Conservation (phyloP, 2,797 vertebrate species). For the Chrosomus eos region DNA sequence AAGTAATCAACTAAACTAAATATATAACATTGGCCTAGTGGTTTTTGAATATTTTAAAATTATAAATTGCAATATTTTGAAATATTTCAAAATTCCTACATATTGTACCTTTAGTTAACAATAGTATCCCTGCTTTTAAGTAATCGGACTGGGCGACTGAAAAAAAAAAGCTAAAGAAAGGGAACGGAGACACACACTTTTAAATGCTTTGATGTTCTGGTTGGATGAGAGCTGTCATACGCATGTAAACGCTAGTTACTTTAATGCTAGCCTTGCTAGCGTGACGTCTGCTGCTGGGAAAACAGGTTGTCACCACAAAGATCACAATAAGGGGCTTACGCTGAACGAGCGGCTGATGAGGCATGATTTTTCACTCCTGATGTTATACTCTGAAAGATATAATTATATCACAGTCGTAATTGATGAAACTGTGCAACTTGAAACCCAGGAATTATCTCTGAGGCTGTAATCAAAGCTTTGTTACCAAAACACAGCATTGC, state of each 20-base stretch:
- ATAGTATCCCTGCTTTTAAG: background rate
- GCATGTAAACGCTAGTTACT: conserved; percentile 19
- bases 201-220: conserved; percentile 2
- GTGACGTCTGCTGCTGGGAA: background rate
- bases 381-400: conserved; percentile 8
- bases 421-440: background rate
- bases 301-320: conserved; percentile 21
- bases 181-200: background rate
- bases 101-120: too few species aligned
- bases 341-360: conserved; percentile 9
- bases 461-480: conserved; percentile 34
- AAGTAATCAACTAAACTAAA: too few species aligned
- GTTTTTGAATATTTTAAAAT: too few species aligned
- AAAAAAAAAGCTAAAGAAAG: background rate
- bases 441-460: conserved; percentile 25
- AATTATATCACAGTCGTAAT: conserved; percentile 34
- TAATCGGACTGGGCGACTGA: background rate
- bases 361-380: conserved; percentile 32
- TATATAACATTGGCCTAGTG: too few species aligned
- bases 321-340: conserved; percentile 31
- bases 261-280: conserved; percentile 22
- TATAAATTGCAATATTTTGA: too few species aligned
- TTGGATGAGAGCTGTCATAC: conserved; percentile 1
- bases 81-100: too few species aligned
- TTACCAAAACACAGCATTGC: background rate